Base-by-base conservation (phyloP, 2,797 vertebrate species). In the Orestias chungarensis region DNA sequence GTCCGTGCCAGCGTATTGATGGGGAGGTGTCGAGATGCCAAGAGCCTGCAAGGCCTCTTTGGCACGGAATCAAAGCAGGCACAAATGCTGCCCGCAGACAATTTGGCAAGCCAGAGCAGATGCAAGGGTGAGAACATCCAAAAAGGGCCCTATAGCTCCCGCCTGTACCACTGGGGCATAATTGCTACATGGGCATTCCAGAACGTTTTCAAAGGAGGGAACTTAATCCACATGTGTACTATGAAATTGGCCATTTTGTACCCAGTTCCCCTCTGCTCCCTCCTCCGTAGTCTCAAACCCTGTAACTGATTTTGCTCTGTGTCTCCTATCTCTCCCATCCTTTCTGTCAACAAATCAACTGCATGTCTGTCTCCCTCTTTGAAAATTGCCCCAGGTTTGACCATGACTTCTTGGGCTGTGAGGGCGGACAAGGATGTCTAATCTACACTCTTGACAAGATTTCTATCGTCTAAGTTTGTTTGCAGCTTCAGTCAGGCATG, bases 241-340 rank as follows among this genome's bases (percentile, higher is more conserved):
- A 94, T 94, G 93, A 95, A 95, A 95, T 95, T 93, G 93, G 90
- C 88, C 87, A 89, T 92, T 95, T 94, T 94, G 92, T 94, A 93
- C 76, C 87, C 81, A 69, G 73, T 85, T 49, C 57, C 77, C 81
- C 78, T 82, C 35, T 62, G 23, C 62, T 57, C 46, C 57, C 20
- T 38, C 59, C 29, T 49, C 73, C 73, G 86, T 86, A 79, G 78
- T 86, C 82, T 82, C 77, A 82, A 82, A 87, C 49, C 82, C 76
- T 33, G 68, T 68, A 73, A 78, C 71, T 59, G 68, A 86, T 89
- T 87, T 87, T 81, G 74, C 79, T 73, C 78, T 76, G 73, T 14
- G 61, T 86, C 83, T 86, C 73, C 69, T 84, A 82, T 84, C 74
- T 67, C 76, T 84, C 76, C 59, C 76, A 78, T 79, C 76, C 86